Evolutionary conservation across 1,140 invertebrate species (phyloP).

Genomic region (Saccostrea glomerata): DNA sequence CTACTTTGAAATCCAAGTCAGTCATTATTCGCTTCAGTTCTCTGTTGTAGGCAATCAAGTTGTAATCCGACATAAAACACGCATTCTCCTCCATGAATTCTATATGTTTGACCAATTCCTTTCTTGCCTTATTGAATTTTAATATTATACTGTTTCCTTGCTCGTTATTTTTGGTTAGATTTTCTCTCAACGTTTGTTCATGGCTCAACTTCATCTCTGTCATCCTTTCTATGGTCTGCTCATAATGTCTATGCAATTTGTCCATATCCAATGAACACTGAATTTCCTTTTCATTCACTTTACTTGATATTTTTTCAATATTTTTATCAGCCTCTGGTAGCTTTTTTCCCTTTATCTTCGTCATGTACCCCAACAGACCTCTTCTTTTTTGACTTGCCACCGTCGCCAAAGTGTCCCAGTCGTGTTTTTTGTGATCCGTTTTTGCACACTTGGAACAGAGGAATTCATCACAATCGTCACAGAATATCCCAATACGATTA

Average conservation of each 20-base stretch:
- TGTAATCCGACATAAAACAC: not conserved
- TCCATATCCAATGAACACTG: not conserved
- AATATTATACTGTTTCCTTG: not conserved
- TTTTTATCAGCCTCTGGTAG: not conserved
- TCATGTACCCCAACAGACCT: not conserved
- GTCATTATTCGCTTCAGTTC: not conserved
- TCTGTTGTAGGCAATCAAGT: not conserved
- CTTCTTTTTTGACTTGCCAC: not conserved
- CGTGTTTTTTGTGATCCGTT: constrained; percentile 8
- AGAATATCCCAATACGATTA: not conserved
- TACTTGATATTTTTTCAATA: not conserved
- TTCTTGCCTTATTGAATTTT: not conserved
- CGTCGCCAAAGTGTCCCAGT: not conserved
- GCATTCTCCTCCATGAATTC: not conserved
- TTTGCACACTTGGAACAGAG: no score
- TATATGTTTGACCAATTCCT: not conserved
- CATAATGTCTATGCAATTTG: not conserved
- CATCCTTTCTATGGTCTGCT: not conserved
- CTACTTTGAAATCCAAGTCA: not conserved
- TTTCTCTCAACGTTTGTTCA: not conserved
- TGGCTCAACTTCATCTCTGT: not conserved
- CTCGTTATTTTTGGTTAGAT: not conserved
- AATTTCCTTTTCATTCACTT: not conserved
- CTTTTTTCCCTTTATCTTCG: not conserved
- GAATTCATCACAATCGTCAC: no score